Base-by-base conservation (phyloP, 2,113 vertebrate species). In the Cyanoramphus novaezelandiae region DNA sequence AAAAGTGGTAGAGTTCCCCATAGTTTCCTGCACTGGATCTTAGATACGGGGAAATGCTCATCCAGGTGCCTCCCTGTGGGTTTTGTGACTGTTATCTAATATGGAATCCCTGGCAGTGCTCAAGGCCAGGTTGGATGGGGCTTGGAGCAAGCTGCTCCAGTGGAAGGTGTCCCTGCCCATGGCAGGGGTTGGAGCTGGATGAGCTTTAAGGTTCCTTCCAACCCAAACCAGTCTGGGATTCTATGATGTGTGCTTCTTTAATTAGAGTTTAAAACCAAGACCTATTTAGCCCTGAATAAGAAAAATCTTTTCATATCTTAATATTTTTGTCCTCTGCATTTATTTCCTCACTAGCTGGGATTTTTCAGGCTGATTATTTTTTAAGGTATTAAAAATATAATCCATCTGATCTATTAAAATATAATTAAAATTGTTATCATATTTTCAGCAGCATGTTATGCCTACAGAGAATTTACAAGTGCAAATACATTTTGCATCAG, bases 341-440 rank as follows among this genome's bases (percentile, higher is more conserved):
- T 93, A 76, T 92, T 91, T 94, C 70, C 41, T 82, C 44, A 39
- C 41, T 83, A 50, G 55, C 80, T 90, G 79, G 71, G 68, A 50
- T 71, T 94, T 95, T 94, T 86, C 86, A 92, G 21, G 39, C 63
- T 93, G 92, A 62, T 95, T 85, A 53, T 65, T 90, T 93, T 90
- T 90, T 82, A 57, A 85, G 52, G 59, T 86, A 80, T 88, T 93
- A 81, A 80, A 96, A 94, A 72, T 69, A 92, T 74, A 95, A 97
- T 92, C 92, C 2, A 1, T 43, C 57, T 7, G 18, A 77, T 82
- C 72, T 60, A 81, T 81, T 91, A 93, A 92, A 95, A 93, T 70
- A 79, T 77, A 97, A 94, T 96, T 96, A 69, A 80, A 89, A 69
- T 8, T 43, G 63, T 95, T 96, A 93, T 86, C 90, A 2, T 72